Evolutionary conservation across 2,113 vertebrate species (phyloP).

Genomic region (Callorhinus ursinus): DNA sequence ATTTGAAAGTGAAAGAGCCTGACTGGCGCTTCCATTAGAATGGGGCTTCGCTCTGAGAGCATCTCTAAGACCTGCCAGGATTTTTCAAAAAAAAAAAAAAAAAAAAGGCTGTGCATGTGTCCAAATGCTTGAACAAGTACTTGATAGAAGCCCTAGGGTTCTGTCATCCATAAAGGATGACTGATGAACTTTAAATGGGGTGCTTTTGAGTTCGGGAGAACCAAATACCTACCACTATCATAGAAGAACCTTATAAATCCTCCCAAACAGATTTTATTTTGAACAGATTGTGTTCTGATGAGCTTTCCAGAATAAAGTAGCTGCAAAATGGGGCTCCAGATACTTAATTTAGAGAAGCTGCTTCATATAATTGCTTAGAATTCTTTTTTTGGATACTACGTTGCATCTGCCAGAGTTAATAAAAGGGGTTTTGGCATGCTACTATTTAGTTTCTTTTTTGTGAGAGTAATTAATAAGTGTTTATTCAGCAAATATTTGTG

Average conservation of each 20-base stretch:
- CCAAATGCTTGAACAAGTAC: background rate
- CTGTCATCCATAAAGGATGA: background rate
- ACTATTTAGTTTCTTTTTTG: slow-evolving; percentile 39
- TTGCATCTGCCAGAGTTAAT: background rate
- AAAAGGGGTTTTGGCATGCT: background rate
- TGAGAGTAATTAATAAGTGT: slow-evolving; percentile 12
- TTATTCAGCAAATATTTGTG: slow-evolving; percentile 19
- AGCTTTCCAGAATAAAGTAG: slow-evolving; percentile 41
- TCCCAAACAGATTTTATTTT: slow-evolving; percentile 43
- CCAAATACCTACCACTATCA: background rate
- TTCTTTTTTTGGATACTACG: slow-evolving; percentile 15
- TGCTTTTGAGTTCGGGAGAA: slow-evolving; percentile 33
- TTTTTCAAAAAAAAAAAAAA: background rate
- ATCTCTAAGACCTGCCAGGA: background rate
- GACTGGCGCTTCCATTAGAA: background rate
- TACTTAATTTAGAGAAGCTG: background rate
- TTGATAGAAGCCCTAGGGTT: background rate
- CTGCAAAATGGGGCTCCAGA: background rate
- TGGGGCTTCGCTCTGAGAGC: background rate
- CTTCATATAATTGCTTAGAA: slow-evolving; percentile 31
- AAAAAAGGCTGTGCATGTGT: background rate
- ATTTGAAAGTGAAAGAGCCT: background rate
- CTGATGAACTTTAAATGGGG: background rate
- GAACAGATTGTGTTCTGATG: slow-evolving; percentile 41
- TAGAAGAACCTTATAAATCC: slow-evolving; percentile 18